Percentiles rank a stretch among this genome's conserved stretches.
Conservation (phyloP, 1,140 invertebrate genomes). For the Trachelipus rathkii region DNA sequence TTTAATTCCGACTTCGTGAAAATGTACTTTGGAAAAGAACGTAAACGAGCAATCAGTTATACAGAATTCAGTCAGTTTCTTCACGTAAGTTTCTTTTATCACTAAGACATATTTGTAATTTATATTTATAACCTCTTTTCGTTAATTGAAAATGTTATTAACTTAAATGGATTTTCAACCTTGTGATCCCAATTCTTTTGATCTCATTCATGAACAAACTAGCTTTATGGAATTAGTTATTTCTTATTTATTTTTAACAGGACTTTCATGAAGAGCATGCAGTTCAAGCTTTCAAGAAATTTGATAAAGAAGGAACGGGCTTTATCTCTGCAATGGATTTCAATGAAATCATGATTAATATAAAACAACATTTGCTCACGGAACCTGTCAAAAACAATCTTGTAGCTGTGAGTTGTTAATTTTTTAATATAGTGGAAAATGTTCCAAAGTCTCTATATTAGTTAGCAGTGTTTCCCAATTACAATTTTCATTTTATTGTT, state of each 20-base stretch:
- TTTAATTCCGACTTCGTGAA: constrained; percentile 93
- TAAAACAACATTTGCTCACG: constrained; percentile 93
- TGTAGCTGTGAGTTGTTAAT: constrained; percentile 65
- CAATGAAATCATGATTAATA: constrained; percentile 88
- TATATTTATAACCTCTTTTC: not conserved
- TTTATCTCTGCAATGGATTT: constrained; percentile 91
- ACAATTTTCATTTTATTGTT: no score
- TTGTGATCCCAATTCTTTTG: not conserved
- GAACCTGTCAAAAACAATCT: constrained; percentile 88
- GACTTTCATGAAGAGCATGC: constrained; percentile 99
- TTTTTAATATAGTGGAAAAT: not conserved
- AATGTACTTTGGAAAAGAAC: constrained; percentile 95
- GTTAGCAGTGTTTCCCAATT: no score
- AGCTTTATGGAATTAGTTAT: no score
- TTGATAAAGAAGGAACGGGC: constrained; percentile 80
- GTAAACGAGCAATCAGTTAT: constrained; percentile 84
- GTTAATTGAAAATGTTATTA: not conserved
- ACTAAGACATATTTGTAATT: not conserved
- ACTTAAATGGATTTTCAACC: not conserved
- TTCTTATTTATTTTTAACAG: constrained; percentile 49
- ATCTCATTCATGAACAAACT: no score
- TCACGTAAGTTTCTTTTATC: constrained; percentile 61
- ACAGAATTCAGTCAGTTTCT: constrained; percentile 96
- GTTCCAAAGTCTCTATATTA: no score
- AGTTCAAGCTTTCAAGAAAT: constrained; percentile 93